Percentiles rank a stretch among this genome's conserved stretches.
phyloP scores from a whole-genome alignment of 2,797 vertebrate species.

The Rhynchotus rufescens region DNA sequence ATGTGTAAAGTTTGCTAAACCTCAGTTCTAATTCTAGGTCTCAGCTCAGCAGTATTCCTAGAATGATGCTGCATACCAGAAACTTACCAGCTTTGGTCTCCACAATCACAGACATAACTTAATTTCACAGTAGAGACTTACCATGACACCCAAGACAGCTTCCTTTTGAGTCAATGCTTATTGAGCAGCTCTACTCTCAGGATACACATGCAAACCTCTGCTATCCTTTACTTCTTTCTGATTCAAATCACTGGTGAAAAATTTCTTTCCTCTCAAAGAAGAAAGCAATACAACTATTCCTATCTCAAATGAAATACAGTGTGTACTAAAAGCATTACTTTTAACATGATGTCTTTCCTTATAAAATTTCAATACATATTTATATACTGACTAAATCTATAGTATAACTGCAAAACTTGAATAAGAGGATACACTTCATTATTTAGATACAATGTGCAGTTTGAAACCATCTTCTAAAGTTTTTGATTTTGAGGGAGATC shows the following conservation, averaged over 20 bases:
- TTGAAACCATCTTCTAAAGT: background rate
- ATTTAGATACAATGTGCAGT: background rate
- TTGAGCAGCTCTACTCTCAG: background rate
- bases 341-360: background rate
- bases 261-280: background rate
- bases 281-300: background rate
- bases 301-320: background rate
- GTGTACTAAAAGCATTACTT: background rate
- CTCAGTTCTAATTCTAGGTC: background rate
- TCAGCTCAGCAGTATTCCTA: background rate
- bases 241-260: background rate
- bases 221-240: background rate
- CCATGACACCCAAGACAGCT: background rate
- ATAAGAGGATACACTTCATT: background rate
- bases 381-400: background rate
- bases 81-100: background rate
- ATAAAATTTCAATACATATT: background rate
- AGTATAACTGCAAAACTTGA: background rate
- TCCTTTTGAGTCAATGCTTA: background rate
- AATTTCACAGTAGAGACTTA: background rate
- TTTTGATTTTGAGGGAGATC: background rate
- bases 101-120: background rate
- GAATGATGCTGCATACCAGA: accelerated
- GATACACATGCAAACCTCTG: background rate
- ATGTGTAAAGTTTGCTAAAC: background rate